Conservation (phyloP, 2,797 vertebrate genomes). For the Delichon dasypus region DNA sequence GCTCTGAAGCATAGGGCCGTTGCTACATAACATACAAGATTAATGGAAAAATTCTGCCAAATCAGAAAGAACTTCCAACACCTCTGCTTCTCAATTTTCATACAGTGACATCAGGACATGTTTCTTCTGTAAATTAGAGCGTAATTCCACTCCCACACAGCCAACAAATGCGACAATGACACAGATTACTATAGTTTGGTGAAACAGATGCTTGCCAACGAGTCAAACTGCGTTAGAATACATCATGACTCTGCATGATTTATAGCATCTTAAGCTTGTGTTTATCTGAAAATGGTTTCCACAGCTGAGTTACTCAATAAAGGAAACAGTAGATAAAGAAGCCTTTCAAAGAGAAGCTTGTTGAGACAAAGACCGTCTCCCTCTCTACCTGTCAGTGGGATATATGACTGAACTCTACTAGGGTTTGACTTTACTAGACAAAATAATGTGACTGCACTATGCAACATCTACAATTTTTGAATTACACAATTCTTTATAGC, state of each 20-base stretch:
- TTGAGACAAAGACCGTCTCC: not conserved
- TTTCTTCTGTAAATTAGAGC: not conserved
- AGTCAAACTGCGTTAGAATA: not conserved
- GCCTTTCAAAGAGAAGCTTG: not conserved
- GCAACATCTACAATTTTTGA: not conserved
- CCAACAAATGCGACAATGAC: not conserved
- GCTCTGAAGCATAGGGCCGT: not conserved
- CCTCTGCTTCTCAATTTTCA: not conserved
- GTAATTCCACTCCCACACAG: not conserved
- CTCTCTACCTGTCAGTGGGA: not conserved
- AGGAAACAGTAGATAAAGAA: not conserved
- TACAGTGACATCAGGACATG: rapidly evolving
- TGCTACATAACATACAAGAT: not conserved
- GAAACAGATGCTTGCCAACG: not conserved
- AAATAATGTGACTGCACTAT: not conserved
- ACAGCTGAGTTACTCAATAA: not conserved
- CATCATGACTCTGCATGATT: not conserved
- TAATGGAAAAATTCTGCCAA: not conserved
- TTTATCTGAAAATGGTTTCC: not conserved
- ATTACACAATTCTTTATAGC: not conserved
- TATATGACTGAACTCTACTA: not conserved
- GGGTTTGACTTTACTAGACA: not conserved
- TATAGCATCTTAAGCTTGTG: not conserved
- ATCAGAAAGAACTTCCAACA: not conserved
- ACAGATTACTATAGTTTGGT: not conserved